These are phyloP conservation scores for Meteorus sp. DNA, from an alignment of 1,140 invertebrate species.

Conservation along the genomic window DNA sequence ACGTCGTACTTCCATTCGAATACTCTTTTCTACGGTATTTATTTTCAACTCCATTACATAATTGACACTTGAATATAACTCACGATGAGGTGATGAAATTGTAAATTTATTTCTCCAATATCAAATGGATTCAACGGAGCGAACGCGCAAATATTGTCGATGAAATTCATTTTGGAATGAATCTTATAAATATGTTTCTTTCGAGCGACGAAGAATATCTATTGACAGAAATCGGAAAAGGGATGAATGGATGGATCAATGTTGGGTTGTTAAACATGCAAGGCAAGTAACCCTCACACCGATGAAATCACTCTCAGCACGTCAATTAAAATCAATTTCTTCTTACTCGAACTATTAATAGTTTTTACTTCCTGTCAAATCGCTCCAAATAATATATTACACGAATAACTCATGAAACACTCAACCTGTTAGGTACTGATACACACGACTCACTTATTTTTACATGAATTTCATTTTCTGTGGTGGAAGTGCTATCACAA, in stretches of 20 bases:
- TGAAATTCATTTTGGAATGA: no score
- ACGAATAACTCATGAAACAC: neutral
- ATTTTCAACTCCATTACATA: slow-evolving; percentile 4
- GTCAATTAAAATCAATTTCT: slow-evolving; percentile 28
- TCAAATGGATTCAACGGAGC: no score
- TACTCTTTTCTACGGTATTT: slow-evolving; percentile 3
- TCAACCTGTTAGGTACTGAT: no score
- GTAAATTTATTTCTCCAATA: slow-evolving; percentile 20
- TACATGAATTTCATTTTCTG: no score
- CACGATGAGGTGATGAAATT: slow-evolving; percentile 18
- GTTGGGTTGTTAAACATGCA: neutral
- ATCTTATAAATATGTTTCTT: no score
- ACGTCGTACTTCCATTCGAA: neutral
- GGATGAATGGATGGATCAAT: neutral
- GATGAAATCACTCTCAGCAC: slow-evolving; percentile 26
- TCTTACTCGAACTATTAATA: slow-evolving; percentile 15
- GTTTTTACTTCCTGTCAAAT: slow-evolving; percentile 6
- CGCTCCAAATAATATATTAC: neutral
- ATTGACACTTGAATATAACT: neutral
- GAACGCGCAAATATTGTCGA: no score
- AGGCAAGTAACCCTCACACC: slow-evolving; percentile 25
- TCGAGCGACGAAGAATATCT: no score
- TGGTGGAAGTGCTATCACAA: no score
- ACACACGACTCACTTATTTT: no score
- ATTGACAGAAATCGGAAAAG: no score